phyloP scores from a whole-genome alignment of 2,888 invertebrate species.

The Pyrrhosoma nymphula region DNA sequence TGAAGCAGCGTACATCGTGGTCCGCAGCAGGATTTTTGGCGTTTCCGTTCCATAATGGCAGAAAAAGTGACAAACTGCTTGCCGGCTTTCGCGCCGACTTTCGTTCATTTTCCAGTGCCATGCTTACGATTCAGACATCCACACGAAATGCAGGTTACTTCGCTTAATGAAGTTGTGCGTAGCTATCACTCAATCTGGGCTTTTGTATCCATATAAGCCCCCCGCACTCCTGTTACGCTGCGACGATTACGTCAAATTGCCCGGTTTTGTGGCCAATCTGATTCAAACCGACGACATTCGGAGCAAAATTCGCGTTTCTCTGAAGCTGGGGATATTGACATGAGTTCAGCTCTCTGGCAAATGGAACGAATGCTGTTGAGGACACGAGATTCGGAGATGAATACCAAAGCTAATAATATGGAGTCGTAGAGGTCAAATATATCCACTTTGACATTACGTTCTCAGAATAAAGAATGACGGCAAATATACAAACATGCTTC shows the following conservation, averaged over 20 bases:
- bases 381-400: not conserved
- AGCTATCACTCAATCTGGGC: not conserved
- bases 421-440: no score
- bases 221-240: not conserved
- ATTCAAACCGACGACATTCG: not conserved
- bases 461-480: no score
- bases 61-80: slow-evolving; percentile 19
- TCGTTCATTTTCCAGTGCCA: not conserved
- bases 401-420: not conserved
- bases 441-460: no score
- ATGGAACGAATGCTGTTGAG: not conserved
- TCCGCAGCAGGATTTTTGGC: not conserved
- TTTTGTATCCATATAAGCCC: not conserved
- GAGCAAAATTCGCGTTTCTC: not conserved
- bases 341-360: not conserved
- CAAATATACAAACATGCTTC: no score
- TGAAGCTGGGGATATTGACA: not conserved
- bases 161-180: not conserved
- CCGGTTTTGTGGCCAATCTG: not conserved
- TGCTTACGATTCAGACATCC: not conserved
- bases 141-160: not conserved
- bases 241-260: slow-evolving; percentile 24
- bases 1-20: not conserved
- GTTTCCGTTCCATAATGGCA: not conserved
- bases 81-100: not conserved